Evolutionary conservation across 1,140 invertebrate species (phyloP), one percentile per base, ranked within the genome.

Genomic region (Bombus ignitus): DNA sequence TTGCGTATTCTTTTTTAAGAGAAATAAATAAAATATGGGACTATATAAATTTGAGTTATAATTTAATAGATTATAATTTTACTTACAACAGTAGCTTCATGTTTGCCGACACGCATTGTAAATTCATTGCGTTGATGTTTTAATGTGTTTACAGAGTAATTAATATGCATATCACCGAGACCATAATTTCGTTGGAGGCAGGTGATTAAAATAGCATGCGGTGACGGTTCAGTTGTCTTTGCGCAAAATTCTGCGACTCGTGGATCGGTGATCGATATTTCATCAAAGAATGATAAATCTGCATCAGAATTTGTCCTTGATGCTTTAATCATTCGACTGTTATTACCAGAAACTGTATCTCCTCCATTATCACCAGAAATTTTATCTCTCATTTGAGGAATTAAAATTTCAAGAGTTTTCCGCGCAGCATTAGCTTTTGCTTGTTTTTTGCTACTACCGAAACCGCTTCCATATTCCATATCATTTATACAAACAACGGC

Each of bases 51-150:
- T 68, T 35, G 39, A 59, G 70, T 53, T 79, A 28, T 39, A 53
- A 47, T 32, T 62, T 62, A 18, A n/a, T 44, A 74, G 0, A 65
- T 76, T 79, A 28, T 42, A 42, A 53, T 32, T 65, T 66, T 70
- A 92, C 93, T 92, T 91, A 95, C 96, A 35, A 98, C 98, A n/a
- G 97, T 97, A 10, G 98, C 98, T 28, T 97, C 97, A 92, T 99
- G 98, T 93, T 99, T 98, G 28, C 98, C 98, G 72, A 99, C 98
- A 22, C 97, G 97, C 98, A 99, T 99, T 66, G 97, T 98, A 92
- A 99, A 98, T 95, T 99, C 98, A 94, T 99, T 99, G 87, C 97
- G 97, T 93, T 99, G 98, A 93, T 98, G 98, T 91, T 98, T 98
- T 35, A 98, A 95, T 13, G 98, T 97, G 91, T 98, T 98, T 78